A percentile compares a stretch with the other conserved stretches of the same genome.
phyloP scores from a whole-genome alignment of 2,888 invertebrate species.

The Drosophila emarginata region DNA sequence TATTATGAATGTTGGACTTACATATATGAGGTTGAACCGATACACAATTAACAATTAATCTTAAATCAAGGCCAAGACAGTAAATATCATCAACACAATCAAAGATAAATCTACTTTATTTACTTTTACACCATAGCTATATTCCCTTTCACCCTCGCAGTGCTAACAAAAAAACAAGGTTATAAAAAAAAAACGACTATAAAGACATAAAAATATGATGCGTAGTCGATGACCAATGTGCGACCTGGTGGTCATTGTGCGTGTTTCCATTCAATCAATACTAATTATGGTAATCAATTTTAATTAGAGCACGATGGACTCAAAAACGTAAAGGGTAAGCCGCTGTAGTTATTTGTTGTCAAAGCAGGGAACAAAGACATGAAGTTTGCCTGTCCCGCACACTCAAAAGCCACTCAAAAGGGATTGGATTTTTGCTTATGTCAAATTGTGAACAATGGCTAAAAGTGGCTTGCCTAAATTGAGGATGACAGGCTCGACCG shows the following conservation, averaged over 20 bases:
- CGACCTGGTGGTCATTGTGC: slow-evolving; percentile 53
- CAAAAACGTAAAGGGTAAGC: slow-evolving; percentile 27
- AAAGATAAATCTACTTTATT: no score
- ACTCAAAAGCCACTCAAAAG: slow-evolving; percentile 22
- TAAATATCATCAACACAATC: no score
- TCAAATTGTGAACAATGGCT: slow-evolving; percentile 72
- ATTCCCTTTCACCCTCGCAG: no score
- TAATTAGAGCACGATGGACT: slow-evolving; percentile 63
- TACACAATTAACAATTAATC: no score
- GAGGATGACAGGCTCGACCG: slow-evolving; percentile 63
- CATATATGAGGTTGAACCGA: no score
- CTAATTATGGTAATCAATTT: slow-evolving; percentile 76
- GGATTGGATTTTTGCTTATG: slow-evolving; percentile 72
- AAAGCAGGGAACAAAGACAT: slow-evolving; percentile 64
- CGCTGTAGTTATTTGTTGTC: slow-evolving; percentile 70
- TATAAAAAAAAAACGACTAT: no score
- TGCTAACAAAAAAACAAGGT: no score
- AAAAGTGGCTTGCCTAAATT: slow-evolving; percentile 72
- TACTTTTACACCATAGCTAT: no score
- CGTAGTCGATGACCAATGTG: neutral
- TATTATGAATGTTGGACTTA: no score
- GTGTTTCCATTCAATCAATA: slow-evolving; percentile 67
- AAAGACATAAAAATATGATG: neutral
- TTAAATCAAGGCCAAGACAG: no score
- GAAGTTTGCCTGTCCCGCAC: slow-evolving; percentile 40